Base-by-base conservation (phyloP, 2,888 invertebrate species). In the Andrena praecox region DNA sequence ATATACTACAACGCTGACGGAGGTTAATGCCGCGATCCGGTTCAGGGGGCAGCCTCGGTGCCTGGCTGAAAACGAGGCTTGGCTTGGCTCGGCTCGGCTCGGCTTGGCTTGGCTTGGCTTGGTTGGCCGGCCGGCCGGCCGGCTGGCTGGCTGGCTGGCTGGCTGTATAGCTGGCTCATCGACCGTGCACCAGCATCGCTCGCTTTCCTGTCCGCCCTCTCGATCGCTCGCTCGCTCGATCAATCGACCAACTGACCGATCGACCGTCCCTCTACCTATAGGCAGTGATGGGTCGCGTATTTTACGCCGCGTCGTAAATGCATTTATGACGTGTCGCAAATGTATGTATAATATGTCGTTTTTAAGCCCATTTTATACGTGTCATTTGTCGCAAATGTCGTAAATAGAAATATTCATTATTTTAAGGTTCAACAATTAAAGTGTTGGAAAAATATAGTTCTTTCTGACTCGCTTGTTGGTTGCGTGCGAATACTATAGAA, bases 21-120 rank as follows among this genome's bases (percentile, higher is more conserved):
- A 92, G 92, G 93, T 92, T 93, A 92, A 92, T 92, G 91, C 91
- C 89, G 91, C 90, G 92, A 93, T 92, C 92, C 92, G 93, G 93
- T 93, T 93, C 92, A 93, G 90, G 91, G 91, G 92, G 91, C 91
- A 91, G 89, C 89, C 89, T 89, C 90, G 86, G 85, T 89, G 88
- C 85, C 80, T 66, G 87, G 80, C 88, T 89, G 88, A 89, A 91
- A 91, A 91, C 90, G 90, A 90, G 89, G 86, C 86, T 86, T 68
- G 86, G 80, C 82, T 77, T 35, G 2, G 35, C 35, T 35, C 2
- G 35, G 33, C 35, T 35, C 10, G 27, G 80, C 62, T 29, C 20
- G 78, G 62, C 10, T 12, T 10, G 2, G 35, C 35, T 42, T 42
- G 12, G 80, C 63, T 29, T 29, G 77, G 62, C 27, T 56, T 77